Evolutionary conservation across 2,797 vertebrate species (phyloP).

Genomic region (Eremophila alpestris): DNA sequence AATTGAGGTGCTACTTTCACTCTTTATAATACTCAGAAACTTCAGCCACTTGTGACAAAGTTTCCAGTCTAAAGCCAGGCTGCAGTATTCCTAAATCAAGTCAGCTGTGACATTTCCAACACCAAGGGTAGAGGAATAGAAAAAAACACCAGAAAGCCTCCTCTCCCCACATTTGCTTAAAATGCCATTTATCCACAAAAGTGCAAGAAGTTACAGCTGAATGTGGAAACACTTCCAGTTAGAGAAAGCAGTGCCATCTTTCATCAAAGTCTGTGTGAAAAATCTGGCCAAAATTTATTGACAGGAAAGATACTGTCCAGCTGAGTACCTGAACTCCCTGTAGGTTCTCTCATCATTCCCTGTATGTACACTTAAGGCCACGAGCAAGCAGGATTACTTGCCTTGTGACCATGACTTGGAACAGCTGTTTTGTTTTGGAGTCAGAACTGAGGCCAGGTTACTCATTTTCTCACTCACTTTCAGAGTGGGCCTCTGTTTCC

Average conservation of each 20-base stretch:
- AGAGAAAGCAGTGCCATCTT: not conserved
- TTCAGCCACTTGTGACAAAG: not conserved
- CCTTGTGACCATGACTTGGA: not conserved
- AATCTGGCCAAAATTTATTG: not conserved
- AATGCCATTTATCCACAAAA: not conserved
- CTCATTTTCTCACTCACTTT: not conserved
- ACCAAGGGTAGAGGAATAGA: not conserved
- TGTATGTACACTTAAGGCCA: not conserved
- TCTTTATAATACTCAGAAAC: not conserved
- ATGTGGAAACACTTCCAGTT: not conserved
- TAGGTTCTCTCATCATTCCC: not conserved
- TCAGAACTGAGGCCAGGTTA: not conserved
- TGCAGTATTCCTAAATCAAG: not conserved
- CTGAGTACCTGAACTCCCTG: not conserved
- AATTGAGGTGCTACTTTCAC: not conserved
- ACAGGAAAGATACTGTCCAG: not conserved
- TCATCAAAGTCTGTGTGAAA: not conserved
- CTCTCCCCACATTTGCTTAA: not conserved
- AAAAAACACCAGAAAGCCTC: not conserved
- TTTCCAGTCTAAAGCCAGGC: not conserved
- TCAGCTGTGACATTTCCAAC: not conserved
- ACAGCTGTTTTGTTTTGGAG: not conserved
- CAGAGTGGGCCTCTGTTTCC: not conserved
- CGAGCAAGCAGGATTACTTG: not conserved
- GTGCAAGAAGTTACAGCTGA: not conserved